Evolutionary conservation across 2,888 invertebrate genomes (phyloP).

Genomic region (Aphodius granarius): DNA sequence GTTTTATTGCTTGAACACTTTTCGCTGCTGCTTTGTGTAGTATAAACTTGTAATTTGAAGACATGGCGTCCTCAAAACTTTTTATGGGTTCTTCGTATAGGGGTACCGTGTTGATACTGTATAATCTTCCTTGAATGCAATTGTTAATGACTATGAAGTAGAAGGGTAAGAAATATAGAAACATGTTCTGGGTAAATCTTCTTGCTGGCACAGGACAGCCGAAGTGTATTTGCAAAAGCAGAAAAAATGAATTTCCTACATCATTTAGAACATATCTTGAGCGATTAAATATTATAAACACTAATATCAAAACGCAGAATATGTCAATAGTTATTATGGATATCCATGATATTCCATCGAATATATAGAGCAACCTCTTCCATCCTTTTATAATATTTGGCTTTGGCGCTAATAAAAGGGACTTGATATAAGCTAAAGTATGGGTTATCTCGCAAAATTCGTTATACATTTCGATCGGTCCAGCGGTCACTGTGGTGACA

Average conservation of each 20-base stretch:
- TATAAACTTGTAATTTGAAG: background rate
- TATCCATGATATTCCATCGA: background rate
- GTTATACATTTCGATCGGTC: background rate
- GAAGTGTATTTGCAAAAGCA: background rate
- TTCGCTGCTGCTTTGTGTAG: background rate
- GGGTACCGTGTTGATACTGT: background rate
- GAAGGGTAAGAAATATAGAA: background rate
- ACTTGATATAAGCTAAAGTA: background rate
- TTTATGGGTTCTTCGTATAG: background rate
- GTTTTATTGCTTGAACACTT: background rate
- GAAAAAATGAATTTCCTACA: background rate
- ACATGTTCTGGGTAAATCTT: background rate
- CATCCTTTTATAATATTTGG: background rate
- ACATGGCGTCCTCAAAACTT: background rate
- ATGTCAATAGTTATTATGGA: background rate
- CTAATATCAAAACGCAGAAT: background rate
- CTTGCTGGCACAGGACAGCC: background rate
- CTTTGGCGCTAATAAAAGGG: background rate
- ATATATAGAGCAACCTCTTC: background rate
- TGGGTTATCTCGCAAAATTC: background rate
- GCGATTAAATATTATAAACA: background rate
- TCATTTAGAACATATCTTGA: background rate
- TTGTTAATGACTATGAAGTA: background rate
- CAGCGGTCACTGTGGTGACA: background rate
- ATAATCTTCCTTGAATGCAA: background rate